Conservation (phyloP, 2,888 invertebrate genomes). For the Drosophila maculinotata region DNA sequence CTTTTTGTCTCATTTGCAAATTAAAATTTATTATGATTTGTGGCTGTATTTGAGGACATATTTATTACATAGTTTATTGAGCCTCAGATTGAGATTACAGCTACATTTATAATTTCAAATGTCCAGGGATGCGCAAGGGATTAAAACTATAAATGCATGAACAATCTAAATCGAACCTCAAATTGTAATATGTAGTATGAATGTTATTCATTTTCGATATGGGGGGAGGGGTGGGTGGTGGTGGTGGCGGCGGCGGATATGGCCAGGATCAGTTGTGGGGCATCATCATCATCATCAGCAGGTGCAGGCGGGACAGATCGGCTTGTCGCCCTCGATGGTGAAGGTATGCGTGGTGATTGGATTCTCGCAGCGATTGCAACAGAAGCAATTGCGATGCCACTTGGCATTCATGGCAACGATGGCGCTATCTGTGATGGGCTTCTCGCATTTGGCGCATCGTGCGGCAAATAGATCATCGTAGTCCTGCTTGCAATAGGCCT, state of each 20-base stretch:
- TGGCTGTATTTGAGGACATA: conserved; percentile 1
- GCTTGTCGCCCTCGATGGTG: conserved; percentile 91
- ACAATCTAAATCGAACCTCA: conserved; percentile 35
- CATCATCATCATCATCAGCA: conserved; percentile 33
- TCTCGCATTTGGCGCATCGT: conserved; percentile 92
- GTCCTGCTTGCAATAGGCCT: conserved; percentile 93
- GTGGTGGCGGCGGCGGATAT: too few relatives aligned
- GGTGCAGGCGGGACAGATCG: conserved; percentile 89
- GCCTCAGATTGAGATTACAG: conserved; percentile 22
- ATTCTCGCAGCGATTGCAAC: conserved; percentile 93
- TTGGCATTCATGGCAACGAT: conserved; percentile 95
- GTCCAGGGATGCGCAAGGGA: background rate
- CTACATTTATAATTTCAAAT: conserved; percentile 40
- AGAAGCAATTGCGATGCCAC: conserved; percentile 98
- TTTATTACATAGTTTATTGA: conserved; percentile 29
- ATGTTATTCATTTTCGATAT: background rate
- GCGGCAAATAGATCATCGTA: conserved; percentile 94
- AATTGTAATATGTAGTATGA: background rate
- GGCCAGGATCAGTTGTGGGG: too few relatives aligned
- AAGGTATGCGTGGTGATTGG: conserved; percentile 91
- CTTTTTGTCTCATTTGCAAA: too few relatives aligned
- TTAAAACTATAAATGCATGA: conserved; percentile 47
- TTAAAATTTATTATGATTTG: too few relatives aligned
- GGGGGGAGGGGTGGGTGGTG: background rate
- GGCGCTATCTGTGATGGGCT: conserved; percentile 92